phyloP scores from a whole-genome alignment of 2,113 vertebrate genomes.

The Australoheros scitulus region DNA sequence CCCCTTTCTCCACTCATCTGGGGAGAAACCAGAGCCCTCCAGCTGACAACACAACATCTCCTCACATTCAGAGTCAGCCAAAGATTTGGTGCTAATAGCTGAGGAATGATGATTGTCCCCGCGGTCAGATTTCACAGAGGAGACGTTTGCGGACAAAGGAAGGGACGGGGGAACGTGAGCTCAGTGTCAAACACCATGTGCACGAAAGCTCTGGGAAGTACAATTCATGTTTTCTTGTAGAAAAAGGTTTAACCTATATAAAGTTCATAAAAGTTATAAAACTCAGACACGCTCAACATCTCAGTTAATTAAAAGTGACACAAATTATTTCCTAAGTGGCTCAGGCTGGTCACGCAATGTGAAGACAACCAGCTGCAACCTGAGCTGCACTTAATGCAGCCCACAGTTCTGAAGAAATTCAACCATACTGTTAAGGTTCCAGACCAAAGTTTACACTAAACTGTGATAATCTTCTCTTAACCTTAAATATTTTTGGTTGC shows the following conservation, averaged over 20 bases:
- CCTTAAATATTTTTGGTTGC: not conserved
- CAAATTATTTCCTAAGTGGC: not conserved
- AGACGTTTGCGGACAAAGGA: slow-evolving; percentile 55
- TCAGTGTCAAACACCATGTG: slow-evolving; percentile 26
- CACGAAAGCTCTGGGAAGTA: not conserved
- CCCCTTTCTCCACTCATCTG: slow-evolving; percentile 69
- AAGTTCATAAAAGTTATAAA: not conserved
- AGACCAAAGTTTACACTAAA: not conserved
- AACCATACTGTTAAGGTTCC: not conserved
- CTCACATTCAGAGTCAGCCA: slow-evolving; percentile 53
- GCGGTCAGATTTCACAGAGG: slow-evolving; percentile 59
- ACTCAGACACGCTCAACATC: not conserved
- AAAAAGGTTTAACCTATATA: not conserved
- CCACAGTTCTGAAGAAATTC: not conserved
- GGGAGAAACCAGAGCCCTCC: slow-evolving; percentile 64
- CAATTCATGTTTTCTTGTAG: not conserved
- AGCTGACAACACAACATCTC: slow-evolving; percentile 74
- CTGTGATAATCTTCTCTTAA: not conserved
- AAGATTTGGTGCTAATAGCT: slow-evolving; percentile 67
- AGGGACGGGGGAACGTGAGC: slow-evolving; percentile 22
- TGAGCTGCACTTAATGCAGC: not conserved
- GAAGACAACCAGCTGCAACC: not conserved
- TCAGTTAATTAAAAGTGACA: not conserved
- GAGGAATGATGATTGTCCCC: slow-evolving; percentile 65
- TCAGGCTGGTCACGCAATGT: not conserved